phyloP scores from a whole-genome alignment of 2,797 vertebrate species.

The Poecilia picta region DNA sequence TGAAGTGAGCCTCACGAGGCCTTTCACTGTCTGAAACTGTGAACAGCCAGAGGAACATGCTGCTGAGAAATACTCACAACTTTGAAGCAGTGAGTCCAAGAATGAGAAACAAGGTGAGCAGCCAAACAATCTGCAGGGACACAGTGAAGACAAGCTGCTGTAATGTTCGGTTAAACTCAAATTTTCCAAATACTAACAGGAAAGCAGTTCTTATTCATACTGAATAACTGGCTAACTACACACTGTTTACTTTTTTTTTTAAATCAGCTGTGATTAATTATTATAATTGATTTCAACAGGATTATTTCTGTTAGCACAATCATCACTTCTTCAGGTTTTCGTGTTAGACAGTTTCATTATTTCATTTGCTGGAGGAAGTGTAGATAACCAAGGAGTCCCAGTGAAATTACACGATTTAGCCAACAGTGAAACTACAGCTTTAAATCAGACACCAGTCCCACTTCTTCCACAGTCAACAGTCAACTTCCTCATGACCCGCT shows the following conservation, averaged over 20 bases:
- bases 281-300: not conserved
- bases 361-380: slow-evolving; percentile 5
- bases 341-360: not conserved
- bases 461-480: slow-evolving; percentile 4
- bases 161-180: not conserved
- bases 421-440: slow-evolving; percentile 23
- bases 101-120: slow-evolving; percentile 89
- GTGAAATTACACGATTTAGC: slow-evolving; percentile 13
- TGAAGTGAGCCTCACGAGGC: not conserved
- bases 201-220: not conserved
- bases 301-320: not conserved
- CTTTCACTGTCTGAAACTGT: not conserved
- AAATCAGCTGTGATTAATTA: not conserved
- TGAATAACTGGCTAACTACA: not conserved
- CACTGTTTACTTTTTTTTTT: not conserved
- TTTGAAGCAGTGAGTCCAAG: slow-evolving; percentile 90
- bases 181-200: not conserved
- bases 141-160: slow-evolving; percentile 21
- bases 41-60: not conserved
- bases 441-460: not conserved
- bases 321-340: not conserved
- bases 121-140: slow-evolving; percentile 87
- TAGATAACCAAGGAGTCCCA: not conserved
- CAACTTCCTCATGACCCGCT: slow-evolving; percentile 41
- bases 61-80: slow-evolving; percentile 86